Conservation (phyloP, 2,797 vertebrate genomes). For the Tympanoctomys barrerae region DNA sequence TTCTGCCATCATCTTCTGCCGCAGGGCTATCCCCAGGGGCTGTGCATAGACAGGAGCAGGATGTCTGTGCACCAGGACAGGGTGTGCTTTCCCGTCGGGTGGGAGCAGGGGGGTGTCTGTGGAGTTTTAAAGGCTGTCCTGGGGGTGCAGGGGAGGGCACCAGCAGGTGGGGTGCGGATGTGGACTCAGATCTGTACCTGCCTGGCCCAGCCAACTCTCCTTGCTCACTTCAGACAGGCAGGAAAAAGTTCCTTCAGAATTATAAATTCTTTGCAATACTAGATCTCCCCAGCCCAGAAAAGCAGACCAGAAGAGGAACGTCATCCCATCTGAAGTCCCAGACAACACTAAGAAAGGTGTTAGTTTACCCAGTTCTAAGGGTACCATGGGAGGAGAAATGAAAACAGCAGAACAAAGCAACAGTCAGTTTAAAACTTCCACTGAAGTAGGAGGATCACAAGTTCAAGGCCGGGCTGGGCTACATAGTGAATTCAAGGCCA, state of each 20-base stretch:
- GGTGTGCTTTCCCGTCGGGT: background rate
- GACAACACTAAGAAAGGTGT: background rate
- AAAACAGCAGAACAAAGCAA: background rate
- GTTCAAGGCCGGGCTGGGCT: background rate
- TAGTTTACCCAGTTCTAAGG: background rate
- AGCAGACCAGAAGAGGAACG: background rate
- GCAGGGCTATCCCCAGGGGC: background rate
- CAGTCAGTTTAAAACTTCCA: background rate
- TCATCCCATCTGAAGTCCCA: background rate
- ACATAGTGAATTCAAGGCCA: background rate
- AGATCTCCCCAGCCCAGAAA: conserved; percentile 27
- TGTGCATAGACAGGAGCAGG: background rate
- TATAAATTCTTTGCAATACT: background rate
- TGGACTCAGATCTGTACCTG: no score
- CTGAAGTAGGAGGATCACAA: background rate
- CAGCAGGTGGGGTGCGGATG: background rate
- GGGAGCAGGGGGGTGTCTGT: background rate
- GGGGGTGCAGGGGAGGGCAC: background rate
- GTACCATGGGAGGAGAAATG: background rate
- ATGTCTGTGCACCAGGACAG: background rate
- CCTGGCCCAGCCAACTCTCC: background rate
- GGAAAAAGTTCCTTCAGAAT: background rate
- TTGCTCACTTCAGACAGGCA: background rate
- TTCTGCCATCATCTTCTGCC: background rate
- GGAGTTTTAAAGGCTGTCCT: background rate